phyloP scores from a whole-genome alignment of 2,113 vertebrate genomes.

The Mastomys coucha region DNA sequence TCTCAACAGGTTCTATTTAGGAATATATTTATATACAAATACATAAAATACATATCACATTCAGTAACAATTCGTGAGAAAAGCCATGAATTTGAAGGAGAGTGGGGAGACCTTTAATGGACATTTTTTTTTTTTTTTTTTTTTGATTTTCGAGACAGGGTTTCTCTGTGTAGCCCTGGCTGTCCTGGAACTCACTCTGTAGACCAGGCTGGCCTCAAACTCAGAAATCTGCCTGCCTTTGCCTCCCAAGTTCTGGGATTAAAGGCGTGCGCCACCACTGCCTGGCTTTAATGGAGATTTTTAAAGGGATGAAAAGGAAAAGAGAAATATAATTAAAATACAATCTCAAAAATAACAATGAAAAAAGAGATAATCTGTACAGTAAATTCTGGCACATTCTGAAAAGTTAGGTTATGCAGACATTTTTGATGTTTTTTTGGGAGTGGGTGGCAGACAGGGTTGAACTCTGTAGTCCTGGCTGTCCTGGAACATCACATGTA shows the following conservation, averaged over 20 bases:
- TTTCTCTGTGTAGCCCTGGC: no score
- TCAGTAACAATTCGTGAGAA: neutral
- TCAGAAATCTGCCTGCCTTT: no score
- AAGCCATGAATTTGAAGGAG: neutral
- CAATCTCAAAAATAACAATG: neutral
- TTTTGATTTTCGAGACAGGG: no score
- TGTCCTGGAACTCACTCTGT: no score
- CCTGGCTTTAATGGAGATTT: neutral
- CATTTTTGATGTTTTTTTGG: neutral
- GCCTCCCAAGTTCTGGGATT: no score
- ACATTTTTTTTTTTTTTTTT: no score
- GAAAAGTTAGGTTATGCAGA: neutral
- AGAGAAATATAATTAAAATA: neutral
- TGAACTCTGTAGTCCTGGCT: neutral
- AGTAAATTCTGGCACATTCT: neutral
- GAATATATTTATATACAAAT: neutral
- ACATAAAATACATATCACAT: neutral
- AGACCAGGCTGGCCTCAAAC: no score
- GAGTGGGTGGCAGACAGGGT: neutral
- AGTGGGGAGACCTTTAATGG: neutral
- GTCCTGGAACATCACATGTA: neutral
- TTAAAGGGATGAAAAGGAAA: neutral
- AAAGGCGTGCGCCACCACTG: no score
- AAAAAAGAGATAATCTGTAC: neutral
- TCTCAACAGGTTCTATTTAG: neutral